Evolutionary conservation across 2,113 vertebrate species (phyloP).

Genomic region (Silurus glanis): DNA sequence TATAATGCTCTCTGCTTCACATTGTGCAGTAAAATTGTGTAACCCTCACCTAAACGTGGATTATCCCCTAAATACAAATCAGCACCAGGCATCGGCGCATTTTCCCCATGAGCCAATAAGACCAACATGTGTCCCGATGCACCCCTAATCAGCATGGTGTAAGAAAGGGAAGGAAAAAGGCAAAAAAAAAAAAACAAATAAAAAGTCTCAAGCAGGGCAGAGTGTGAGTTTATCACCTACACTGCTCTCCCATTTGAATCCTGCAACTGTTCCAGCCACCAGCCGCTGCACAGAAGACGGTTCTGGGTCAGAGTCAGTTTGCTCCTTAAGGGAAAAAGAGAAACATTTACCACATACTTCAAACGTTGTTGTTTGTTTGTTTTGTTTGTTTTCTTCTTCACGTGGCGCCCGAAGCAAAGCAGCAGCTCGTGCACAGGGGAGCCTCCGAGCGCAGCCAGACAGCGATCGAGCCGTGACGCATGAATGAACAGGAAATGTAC

Average conservation of each 20-base stretch:
- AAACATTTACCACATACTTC: conserved; percentile 66
- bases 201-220: conserved; percentile 63
- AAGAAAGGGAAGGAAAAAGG: conserved; percentile 41
- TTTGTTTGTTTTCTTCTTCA: background rate
- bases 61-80: no score
- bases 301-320: conserved; percentile 93
- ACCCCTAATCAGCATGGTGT: background rate
- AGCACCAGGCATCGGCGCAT: no score
- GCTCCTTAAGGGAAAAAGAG: conserved; percentile 80
- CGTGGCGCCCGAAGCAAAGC: conserved; percentile 10
- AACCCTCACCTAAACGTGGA: no score
- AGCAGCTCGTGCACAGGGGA: conserved; percentile 24
- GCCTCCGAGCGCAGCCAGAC: background rate
- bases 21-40: no score
- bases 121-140: background rate
- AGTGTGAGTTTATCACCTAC: conserved; percentile 71
- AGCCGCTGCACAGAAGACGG: conserved; percentile 91
- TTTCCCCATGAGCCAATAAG: no score
- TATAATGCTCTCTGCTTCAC: no score
- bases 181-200: conserved; percentile 50
- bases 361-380: background rate
- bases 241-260: conserved; percentile 93
- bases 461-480: no score
- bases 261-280: conserved; percentile 86
- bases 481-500: background rate